phyloP scores from a whole-genome alignment of 2,113 vertebrate genomes.

The Coptodon bakossiorum region DNA sequence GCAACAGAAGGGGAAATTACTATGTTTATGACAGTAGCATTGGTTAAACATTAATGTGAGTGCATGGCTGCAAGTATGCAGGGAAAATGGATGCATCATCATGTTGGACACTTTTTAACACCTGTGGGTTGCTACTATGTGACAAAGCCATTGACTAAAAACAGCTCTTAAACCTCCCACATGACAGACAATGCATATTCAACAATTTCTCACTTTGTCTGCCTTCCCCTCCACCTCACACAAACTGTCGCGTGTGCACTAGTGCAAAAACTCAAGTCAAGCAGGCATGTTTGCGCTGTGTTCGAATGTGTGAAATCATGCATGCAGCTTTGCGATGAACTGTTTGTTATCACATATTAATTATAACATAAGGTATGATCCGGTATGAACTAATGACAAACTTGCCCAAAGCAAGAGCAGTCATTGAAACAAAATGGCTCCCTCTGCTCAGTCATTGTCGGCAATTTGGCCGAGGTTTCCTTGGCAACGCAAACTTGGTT shows the following conservation, averaged over 20 bases:
- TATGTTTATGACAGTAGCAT: neutral
- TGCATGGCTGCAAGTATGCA: neutral
- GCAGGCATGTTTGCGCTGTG: neutral
- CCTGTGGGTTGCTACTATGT: neutral
- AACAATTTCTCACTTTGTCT: neutral
- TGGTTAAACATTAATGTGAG: constrained; percentile 35
- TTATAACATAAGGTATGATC: neutral
- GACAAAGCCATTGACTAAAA: neutral
- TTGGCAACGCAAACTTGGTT: constrained; percentile 73
- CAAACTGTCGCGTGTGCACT: neutral
- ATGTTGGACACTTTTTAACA: neutral
- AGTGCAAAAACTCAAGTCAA: neutral
- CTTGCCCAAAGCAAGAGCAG: constrained; percentile 31
- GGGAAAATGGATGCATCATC: constrained; percentile 12
- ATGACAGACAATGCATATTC: neutral
- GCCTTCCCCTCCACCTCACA: neutral
- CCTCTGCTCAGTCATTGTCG: constrained; percentile 59
- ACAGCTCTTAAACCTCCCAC: neutral
- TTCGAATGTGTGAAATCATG: neutral
- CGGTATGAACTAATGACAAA: neutral
- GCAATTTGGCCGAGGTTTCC: constrained; percentile 68
- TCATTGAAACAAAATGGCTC: constrained; percentile 70
- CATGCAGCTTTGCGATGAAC: neutral
- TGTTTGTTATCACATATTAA: neutral
- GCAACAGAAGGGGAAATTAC: neutral